These are phyloP conservation scores for Eleutherodactylus coqui DNA, from an alignment of 2,797 vertebrate genomes.

Conservation along the genomic window DNA sequence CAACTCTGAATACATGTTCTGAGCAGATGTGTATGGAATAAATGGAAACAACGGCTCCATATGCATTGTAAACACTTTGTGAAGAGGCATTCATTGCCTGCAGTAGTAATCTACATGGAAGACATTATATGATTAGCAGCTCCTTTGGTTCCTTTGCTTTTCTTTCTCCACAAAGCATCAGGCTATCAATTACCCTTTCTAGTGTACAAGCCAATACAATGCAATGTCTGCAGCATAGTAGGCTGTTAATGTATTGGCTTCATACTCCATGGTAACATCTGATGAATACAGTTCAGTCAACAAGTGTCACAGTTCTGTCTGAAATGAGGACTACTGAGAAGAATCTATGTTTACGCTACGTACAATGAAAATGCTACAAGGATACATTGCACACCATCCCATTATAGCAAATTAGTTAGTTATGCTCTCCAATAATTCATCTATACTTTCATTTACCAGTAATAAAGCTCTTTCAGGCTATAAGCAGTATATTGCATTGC, in stretches of 20 bases:
- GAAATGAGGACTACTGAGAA: neutral
- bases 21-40: neutral
- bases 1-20: neutral
- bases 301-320: slow-evolving; percentile 6
- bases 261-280: neutral
- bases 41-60: too few relatives aligned
- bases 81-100: neutral
- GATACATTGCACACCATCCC: too few relatives aligned
- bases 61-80: neutral
- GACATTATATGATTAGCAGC: slow-evolving; percentile 12
- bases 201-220: neutral
- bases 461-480: neutral
- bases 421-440: neutral
- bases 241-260: neutral
- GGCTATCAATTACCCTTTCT: neutral
- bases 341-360: neutral
- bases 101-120: slow-evolving; percentile 9
- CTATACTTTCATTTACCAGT: neutral
- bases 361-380: neutral
- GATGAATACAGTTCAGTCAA: slow-evolving; percentile 12
- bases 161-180: neutral
- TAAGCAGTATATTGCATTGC: neutral
- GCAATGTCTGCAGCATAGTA: neutral
- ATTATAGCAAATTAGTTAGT: neutral
- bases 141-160: neutral